A percentile compares a stretch with the other conserved stretches of the same genome.
Conservation (phyloP, 2,888 invertebrate genomes). For the Mesoligia furuncula region DNA sequence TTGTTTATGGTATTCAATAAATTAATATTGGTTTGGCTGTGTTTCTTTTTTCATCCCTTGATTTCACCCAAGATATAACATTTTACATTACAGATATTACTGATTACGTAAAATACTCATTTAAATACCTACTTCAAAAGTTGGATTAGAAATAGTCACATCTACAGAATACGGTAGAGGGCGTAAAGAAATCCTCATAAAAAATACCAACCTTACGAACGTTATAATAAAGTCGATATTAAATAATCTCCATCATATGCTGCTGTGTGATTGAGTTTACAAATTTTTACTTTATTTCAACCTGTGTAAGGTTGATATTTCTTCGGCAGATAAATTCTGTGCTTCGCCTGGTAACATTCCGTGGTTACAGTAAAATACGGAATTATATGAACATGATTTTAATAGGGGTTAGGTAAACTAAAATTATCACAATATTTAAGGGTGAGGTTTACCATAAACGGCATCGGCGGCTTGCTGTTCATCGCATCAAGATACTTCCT, state of each 20-base stretch:
- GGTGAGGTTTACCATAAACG: no score
- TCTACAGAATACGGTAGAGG: background rate
- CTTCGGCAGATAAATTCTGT: background rate
- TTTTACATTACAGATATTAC: background rate
- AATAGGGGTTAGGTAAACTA: no score
- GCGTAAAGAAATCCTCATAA: background rate
- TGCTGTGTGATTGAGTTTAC: background rate
- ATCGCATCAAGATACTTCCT: background rate
- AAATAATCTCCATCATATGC: background rate
- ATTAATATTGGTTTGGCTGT: conserved; percentile 85
- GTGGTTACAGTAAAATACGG: background rate
- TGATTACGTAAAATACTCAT: background rate
- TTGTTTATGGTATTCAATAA: conserved; percentile 80
- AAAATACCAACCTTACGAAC: rapidly evolving
- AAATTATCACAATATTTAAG: background rate
- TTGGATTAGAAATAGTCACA: background rate
- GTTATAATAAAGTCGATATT: conserved; percentile 2
- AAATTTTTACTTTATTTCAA: conserved; percentile 14
- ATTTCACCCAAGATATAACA: background rate
- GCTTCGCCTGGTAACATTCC: no score
- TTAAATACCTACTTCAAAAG: background rate
- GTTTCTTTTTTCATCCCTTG: conserved; percentile 76
- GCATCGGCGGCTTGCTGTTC: background rate
- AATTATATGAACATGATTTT: background rate
- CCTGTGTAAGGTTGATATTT: background rate